Evolutionary conservation across 2,888 invertebrate genomes (phyloP).

Genomic region (Temnothorax rugatulus): DNA sequence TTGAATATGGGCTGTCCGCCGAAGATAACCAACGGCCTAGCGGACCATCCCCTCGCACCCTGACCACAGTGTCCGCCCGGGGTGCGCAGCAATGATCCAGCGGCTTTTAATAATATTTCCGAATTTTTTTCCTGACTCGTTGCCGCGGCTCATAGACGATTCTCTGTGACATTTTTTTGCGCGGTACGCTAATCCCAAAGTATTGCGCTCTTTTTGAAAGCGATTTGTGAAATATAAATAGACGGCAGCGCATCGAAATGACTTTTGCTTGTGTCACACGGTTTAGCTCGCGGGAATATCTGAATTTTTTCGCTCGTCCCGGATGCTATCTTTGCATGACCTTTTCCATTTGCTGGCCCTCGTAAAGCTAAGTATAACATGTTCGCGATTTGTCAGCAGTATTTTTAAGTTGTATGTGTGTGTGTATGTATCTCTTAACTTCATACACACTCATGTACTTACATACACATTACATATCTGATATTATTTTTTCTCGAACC

Average conservation of each 20-base stretch:
- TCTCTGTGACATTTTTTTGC: conserved; percentile 75
- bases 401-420: not conserved
- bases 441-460: not conserved
- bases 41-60: conserved; percentile 56
- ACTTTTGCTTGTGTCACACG: conserved; percentile 74
- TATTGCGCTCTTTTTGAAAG: conserved; percentile 84
- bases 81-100: conserved; percentile 71
- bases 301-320: conserved; percentile 47
- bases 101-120: conserved; percentile 83
- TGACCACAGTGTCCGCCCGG: conserved; percentile 56
- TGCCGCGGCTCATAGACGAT: conserved; percentile 79
- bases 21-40: conserved; percentile 77
- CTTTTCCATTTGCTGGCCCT: conserved; percentile 39
- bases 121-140: conserved; percentile 75
- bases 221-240: conserved; percentile 84
- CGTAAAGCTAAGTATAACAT: conserved; percentile 27
- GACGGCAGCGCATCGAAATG: conserved; percentile 79
- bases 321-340: conserved; percentile 27
- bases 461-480: too few species aligned
- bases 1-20: conserved; percentile 77
- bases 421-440: not conserved
- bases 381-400: not conserved
- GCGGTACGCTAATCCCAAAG: conserved; percentile 81
- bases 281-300: conserved; percentile 45
- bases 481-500: not conserved